A percentile compares a stretch with the other conserved stretches of the same genome.
These are phyloP conservation scores for Cygnus atratus DNA, from an alignment of 2,113 vertebrate genomes.

Conservation along the genomic window DNA sequence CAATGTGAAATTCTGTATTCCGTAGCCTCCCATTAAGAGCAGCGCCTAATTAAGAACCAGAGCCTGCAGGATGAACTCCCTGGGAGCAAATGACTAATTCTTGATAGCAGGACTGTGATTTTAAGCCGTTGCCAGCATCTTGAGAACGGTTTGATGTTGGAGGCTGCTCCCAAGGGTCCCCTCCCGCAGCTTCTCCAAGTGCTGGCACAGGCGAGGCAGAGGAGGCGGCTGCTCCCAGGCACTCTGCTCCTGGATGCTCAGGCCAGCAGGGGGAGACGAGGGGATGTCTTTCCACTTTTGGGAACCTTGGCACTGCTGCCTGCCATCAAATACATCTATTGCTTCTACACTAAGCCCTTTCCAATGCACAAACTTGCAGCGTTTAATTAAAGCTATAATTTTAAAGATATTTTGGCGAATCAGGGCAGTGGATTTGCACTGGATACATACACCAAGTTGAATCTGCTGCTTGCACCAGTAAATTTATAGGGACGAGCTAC, in stretches of 20 bases:
- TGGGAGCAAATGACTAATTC: slow-evolving; percentile 49
- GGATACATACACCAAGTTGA: background rate
- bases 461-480: background rate
- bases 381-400: slow-evolving; percentile 20
- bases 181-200: background rate
- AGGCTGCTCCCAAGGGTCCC: slow-evolving; percentile 38
- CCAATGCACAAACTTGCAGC: background rate
- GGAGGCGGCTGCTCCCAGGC: background rate
- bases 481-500: background rate
- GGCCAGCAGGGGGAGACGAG: slow-evolving; percentile 48
- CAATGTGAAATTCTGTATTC: background rate
- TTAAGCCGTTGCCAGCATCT: slow-evolving; percentile 14
- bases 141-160: slow-evolving; percentile 9
- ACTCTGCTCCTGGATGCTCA: background rate
- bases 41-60: slow-evolving; percentile 48
- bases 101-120: slow-evolving; percentile 12
- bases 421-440: background rate
- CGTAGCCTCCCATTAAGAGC: slow-evolving; percentile 5
- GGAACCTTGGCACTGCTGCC: background rate
- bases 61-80: slow-evolving; percentile 33
- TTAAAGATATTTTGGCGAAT: background rate
- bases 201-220: background rate
- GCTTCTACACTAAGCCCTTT: background rate
- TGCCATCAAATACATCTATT: background rate
- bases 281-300: slow-evolving; percentile 29